phyloP scores from a whole-genome alignment of 2,797 vertebrate species.

The Onychomys torridus region DNA sequence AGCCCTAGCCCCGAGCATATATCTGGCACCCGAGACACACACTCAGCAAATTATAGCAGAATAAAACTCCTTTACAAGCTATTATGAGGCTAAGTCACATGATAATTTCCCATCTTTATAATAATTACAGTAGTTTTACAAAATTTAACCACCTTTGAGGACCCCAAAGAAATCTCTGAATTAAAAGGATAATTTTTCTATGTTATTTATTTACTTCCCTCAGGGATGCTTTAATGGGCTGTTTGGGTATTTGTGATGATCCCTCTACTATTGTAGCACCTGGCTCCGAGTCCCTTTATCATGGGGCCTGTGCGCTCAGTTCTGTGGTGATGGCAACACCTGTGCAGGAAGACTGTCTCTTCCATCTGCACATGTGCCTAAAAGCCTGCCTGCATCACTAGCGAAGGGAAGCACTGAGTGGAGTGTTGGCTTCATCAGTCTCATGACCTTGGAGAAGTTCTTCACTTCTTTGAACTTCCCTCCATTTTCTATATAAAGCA shows the following conservation, averaged over 20 bases:
- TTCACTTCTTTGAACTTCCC: neutral
- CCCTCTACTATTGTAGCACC: neutral
- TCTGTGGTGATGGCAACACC: neutral
- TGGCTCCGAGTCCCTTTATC: neutral
- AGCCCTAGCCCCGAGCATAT: neutral
- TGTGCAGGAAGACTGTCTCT: neutral
- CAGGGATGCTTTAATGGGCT: neutral
- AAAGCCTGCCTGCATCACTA: neutral
- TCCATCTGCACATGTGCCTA: neutral
- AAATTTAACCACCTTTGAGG: neutral
- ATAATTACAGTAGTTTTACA: neutral
- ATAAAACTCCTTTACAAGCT: neutral
- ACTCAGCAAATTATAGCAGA: neutral
- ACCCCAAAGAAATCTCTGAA: neutral
- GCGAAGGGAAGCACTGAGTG: neutral
- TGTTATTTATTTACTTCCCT: slow-evolving; percentile 36
- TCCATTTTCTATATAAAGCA: neutral
- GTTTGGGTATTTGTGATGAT: neutral
- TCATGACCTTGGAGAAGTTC: neutral
- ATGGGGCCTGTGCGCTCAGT: neutral
- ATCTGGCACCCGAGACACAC: neutral
- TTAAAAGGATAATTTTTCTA: neutral
- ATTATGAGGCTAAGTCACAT: neutral
- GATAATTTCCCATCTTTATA: neutral
- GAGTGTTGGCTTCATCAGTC: neutral